Conservation (phyloP, 1,140 invertebrate genomes). For the Muscidifurax raptorellus region DNA sequence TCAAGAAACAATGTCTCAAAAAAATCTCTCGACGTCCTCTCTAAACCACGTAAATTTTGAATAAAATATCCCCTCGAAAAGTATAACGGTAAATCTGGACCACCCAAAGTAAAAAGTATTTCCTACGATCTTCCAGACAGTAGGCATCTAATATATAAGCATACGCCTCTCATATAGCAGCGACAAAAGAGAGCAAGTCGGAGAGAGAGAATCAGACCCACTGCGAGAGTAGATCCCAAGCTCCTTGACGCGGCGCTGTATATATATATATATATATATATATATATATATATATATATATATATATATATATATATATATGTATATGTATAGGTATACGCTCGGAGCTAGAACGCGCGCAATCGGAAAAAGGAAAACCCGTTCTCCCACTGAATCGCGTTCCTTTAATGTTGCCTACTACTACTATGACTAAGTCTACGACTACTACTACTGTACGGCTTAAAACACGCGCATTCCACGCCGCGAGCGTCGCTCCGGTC, state of each 20-base stretch:
- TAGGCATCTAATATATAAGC: not conserved
- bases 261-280: too few species aligned
- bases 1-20: too few species aligned
- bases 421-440: constrained; percentile 5
- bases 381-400: constrained; percentile 51
- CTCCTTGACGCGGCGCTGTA: not conserved
- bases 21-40: too few species aligned
- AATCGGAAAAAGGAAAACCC: constrained; percentile 53
- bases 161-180: not conserved
- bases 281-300: not conserved
- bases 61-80: not conserved
- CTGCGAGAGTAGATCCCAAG: too few species aligned
- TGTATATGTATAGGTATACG: not conserved
- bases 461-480: constrained; percentile 50
- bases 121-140: not conserved
- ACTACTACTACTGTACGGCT: constrained; percentile 12
- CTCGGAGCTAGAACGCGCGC: not conserved
- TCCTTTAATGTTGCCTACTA: constrained; percentile 47
- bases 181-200: not conserved
- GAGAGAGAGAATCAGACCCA: not conserved
- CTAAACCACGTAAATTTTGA: too few species aligned
- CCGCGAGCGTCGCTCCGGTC: constrained; percentile 52
- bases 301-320: not conserved
- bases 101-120: not conserved
- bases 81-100: not conserved